Percentiles rank a stretch among this genome's conserved stretches.
phyloP scores from a whole-genome alignment of 30 jellyfish, hydroid and myxozoan species.

The Clytia hemisphaerica region DNA sequence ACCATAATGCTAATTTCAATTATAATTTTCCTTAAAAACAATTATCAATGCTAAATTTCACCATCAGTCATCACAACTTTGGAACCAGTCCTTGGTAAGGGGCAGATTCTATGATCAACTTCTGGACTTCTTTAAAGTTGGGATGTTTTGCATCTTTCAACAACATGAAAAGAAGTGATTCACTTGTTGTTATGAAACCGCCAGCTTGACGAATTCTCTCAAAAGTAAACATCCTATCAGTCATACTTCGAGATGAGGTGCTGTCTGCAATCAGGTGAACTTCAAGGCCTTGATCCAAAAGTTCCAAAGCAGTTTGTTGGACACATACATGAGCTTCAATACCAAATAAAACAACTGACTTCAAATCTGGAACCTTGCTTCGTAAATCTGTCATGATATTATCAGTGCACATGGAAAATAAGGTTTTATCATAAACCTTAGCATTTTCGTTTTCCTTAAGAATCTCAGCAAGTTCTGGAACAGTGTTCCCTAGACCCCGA shows the following conservation, averaged over 20 bases:
- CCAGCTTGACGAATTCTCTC: conserved; percentile 98
- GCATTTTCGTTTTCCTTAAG: conserved; percentile 68
- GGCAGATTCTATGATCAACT: conserved; percentile 70
- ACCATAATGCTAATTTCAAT: too few relatives aligned
- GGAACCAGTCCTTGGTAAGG: conserved; percentile 81
- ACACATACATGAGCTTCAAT: conserved; percentile 98
- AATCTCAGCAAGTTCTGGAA: conserved; percentile 69
- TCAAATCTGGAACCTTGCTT: conserved; percentile 30
- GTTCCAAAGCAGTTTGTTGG: conserved; percentile 88
- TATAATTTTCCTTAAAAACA: neutral
- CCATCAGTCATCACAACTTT: conserved; percentile 26
- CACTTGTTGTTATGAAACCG: conserved; percentile 95
- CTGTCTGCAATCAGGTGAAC: conserved; percentile 95
- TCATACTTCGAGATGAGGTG: conserved; percentile 80
- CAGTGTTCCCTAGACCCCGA: conserved; percentile 91
- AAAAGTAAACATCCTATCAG: conserved; percentile 79
- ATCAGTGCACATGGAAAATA: conserved; percentile 85
- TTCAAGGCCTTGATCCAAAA: conserved; percentile 67
- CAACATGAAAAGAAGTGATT: conserved; percentile 79
- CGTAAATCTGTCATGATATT: conserved; percentile 68
- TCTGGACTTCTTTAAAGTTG: conserved; percentile 67
- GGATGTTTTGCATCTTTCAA: conserved; percentile 98
- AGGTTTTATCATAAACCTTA: conserved; percentile 73
- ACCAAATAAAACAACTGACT: conserved; percentile 89
- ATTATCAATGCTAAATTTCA: too few relatives aligned